These are phyloP conservation scores for Bombus difficillimus DNA, from an alignment of 1,140 invertebrate species.

Conservation along the genomic window DNA sequence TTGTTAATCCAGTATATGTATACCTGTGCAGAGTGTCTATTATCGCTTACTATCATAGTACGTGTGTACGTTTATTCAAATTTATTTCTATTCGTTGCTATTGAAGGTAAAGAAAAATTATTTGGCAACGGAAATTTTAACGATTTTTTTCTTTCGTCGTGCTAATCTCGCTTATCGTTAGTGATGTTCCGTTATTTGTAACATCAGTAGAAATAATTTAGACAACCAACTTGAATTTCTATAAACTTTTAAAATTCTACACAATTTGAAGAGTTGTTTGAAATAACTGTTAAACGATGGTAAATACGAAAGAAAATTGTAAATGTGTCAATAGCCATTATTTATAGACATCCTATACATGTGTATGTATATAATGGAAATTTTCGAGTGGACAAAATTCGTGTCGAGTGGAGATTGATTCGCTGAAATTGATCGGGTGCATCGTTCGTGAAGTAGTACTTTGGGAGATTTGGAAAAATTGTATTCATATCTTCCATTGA, in stretches of 20 bases:
- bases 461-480: background rate
- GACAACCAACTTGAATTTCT: background rate
- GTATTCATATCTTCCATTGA: background rate
- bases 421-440: too few species aligned
- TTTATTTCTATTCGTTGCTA: background rate
- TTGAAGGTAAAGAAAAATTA: background rate
- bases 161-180: too few species aligned
- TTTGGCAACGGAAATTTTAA: too few species aligned
- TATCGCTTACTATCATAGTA: background rate
- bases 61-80: background rate
- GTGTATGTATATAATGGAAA: background rate
- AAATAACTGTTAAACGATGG: background rate
- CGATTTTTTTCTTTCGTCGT: too few species aligned
- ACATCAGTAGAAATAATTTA: too few species aligned
- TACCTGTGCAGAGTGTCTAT: background rate
- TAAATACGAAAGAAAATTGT: background rate
- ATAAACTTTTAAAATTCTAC: background rate
- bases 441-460: background rate
- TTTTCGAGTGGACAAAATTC: conserved; percentile 1
- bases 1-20: background rate
- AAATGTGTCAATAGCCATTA: background rate
- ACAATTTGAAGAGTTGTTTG: background rate
- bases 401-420: too few species aligned
- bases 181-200: too few species aligned
- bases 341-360: background rate